These are phyloP conservation scores for Melanotus villosus DNA, from an alignment of 2,888 invertebrate genomes.

Conservation along the genomic window DNA sequence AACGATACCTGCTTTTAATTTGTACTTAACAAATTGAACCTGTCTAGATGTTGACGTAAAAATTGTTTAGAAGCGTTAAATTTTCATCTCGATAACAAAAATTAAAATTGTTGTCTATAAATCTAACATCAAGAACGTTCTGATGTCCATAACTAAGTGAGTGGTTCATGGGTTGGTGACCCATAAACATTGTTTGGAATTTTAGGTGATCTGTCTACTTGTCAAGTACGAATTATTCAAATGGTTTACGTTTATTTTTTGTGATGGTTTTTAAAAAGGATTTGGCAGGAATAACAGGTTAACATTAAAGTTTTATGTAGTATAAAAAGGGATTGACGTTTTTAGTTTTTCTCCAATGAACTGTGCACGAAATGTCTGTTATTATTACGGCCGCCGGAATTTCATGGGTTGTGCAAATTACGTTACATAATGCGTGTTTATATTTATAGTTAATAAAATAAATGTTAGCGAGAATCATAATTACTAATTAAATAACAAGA, in stretches of 20 bases:
- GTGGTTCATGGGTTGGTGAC: slow-evolving; percentile 7
- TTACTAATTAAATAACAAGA: background rate
- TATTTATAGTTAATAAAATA: background rate
- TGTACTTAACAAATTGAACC: too few relatives aligned
- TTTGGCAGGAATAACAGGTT: too few relatives aligned
- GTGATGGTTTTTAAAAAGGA: too few relatives aligned
- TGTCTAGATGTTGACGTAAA: too few relatives aligned
- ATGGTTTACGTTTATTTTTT: too few relatives aligned
- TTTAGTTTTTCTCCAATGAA: too few relatives aligned
- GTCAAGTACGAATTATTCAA: background rate
- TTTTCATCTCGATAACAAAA: slow-evolving; percentile 1
- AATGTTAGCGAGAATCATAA: background rate
- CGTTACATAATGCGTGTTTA: background rate
- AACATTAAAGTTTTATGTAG: too few relatives aligned
- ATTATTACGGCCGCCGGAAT: background rate
- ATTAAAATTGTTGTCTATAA: background rate
- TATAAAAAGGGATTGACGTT: too few relatives aligned
- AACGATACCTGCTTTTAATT: too few relatives aligned
- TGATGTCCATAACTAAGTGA: background rate
- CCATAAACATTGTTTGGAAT: background rate
- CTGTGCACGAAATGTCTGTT: too few relatives aligned
- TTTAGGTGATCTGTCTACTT: background rate
- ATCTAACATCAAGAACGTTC: slow-evolving; percentile 4
- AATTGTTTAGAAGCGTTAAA: too few relatives aligned
- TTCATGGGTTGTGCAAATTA: slow-evolving; percentile 1